Evolutionary conservation across 2,888 invertebrate species (phyloP), one percentile per base, ranked within the genome.

Genomic region (Agrilus cyanescens): DNA sequence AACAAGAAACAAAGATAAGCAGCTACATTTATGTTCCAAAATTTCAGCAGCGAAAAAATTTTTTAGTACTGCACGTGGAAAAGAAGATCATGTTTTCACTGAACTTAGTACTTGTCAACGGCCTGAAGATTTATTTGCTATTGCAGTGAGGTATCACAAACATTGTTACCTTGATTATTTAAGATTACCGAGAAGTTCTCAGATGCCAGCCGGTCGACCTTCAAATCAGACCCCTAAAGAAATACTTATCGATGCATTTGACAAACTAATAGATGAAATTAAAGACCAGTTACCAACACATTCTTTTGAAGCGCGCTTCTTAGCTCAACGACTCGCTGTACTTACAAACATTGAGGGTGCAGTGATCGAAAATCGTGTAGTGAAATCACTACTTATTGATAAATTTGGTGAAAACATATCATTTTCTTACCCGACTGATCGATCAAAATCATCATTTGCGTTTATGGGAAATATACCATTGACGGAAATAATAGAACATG

Each of bases 81-180:
- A 49, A 45, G 20, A 50, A 50, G 49, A 52, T 32, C 13, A 50
- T 46, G 47, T 52, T 48, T 49, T 48, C 43, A 50, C 49, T 18
- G 10, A 51, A 46, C 31, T 49, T 40, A 43, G 51, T 40, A 55
- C 47, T 52, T 53, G 53, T 47, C 36, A 53, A 54, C 44, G 37
- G 20, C 51, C 54, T 33, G 50, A 43, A 40, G 50, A 56, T 51
- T 49, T 53, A 50, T 55, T 56, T 52, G 49, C 51, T 38, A 51
- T 51, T 5, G 50, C 53, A 55, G 51, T 53, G 45, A 54, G 50
- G 46, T 54, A 53, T 50, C 53, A 54, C 33, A 50, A 45, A 50
- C 34, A 42, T 46, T 50, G 45, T 45, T 56, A 53, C 32, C 47
- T 38, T 46, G 48, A 52, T 50, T 53, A 53, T 52, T 37, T 50